Base-by-base conservation (phyloP, 1,140 invertebrate species). In the Limonius californicus region DNA sequence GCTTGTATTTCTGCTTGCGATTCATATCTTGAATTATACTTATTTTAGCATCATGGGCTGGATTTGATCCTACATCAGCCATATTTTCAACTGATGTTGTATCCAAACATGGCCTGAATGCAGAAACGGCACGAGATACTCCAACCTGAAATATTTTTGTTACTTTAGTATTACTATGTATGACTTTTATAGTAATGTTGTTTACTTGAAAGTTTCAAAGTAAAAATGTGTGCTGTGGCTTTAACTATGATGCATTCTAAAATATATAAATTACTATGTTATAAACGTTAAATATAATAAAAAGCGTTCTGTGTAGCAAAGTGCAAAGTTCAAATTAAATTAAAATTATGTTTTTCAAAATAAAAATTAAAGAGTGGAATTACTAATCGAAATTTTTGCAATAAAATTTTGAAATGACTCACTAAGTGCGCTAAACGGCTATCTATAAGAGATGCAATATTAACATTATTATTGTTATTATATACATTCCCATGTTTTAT, bases 71-170 rank as follows among this genome's bases (percentile, higher is more conserved):
- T 2, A 86, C 78, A 4, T 71, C 70, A n/a, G 74, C 66, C 14
- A 83, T 70, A 0, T 72, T 70, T 35, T 73, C 71, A 0, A 83
- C 66, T 20, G 76, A 58, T 7, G 74, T 68, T 12, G 80, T 74
- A 50, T 78, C 76, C 9, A 77, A 73, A 54, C 81, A 74, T 11
- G 81, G 78, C 18, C 78, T 73, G 15, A 88, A 76, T 2, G 82
- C 82, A 8, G 84, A 84, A 43, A 87, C 66, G 1, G 84, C 85
- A 70, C 84, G 74, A 8, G 81, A 83, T 1, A 87, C 79, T n/a
- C 85, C 86, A 32, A 84, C 80, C 78, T 84, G 66, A 35, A 72
- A 59, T 66, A 61, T 7, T 35, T 59, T 9, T n/a, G n/a, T n/a
- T n/a, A 16, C 2, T 9, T 55, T 20, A 27, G 15, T n/a, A n/a